A percentile compares a stretch with the other conserved stretches of the same genome.
These are phyloP conservation scores for Stenodera caucasica DNA, from an alignment of 2,888 invertebrate species.

Conservation along the genomic window DNA sequence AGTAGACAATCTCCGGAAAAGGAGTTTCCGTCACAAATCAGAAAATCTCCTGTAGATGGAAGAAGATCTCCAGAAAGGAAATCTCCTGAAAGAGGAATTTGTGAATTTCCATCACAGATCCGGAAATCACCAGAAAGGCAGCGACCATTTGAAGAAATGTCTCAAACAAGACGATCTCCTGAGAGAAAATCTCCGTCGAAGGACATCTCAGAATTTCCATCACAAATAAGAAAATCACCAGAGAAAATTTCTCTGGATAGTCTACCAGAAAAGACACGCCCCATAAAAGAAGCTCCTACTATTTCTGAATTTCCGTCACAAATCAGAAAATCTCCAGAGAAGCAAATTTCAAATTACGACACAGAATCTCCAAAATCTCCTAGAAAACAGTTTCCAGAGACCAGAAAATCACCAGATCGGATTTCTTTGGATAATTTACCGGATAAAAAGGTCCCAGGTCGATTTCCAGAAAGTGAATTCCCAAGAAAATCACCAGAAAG, in stretches of 20 bases:
- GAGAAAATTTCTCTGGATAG: neutral
- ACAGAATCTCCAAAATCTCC: constrained; percentile 16
- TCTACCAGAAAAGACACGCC: constrained; percentile 8
- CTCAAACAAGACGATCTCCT: constrained; percentile 11
- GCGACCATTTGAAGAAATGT: neutral
- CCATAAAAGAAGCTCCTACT: constrained; percentile 9
- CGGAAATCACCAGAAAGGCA: constrained; percentile 22
- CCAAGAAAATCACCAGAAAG: neutral
- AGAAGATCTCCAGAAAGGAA: neutral
- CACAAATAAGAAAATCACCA: constrained; percentile 30
- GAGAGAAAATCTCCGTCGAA: constrained; percentile 5
- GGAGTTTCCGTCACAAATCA: no score
- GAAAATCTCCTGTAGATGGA: neutral
- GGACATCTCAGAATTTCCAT: constrained; percentile 16
- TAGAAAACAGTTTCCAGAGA: constrained; percentile 20
- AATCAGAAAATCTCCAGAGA: constrained; percentile 26
- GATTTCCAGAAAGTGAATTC: constrained; percentile 23
- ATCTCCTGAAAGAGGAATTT: constrained; percentile 9
- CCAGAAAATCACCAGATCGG: constrained; percentile 20
- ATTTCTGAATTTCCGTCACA: constrained; percentile 24
- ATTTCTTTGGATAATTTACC: constrained; percentile 15
- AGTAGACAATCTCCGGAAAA: constrained; percentile 15
- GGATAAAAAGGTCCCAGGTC: constrained; percentile 16
- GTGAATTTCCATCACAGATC: constrained; percentile 14
- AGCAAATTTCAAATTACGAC: neutral